These are phyloP conservation scores for Drosophila tristis DNA, from an alignment of 1,140 invertebrate genomes.

Conservation along the genomic window DNA sequence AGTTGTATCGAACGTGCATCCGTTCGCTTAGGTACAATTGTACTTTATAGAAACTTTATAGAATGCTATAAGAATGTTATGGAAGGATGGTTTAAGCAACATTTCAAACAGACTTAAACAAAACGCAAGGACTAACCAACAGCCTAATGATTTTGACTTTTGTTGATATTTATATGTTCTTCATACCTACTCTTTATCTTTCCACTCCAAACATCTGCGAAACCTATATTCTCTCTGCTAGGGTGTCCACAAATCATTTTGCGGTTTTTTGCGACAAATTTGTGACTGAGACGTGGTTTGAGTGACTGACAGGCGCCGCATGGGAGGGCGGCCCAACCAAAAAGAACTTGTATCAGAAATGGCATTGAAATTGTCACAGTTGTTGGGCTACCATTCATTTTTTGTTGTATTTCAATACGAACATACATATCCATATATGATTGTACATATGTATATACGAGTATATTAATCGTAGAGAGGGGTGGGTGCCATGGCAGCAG, in stretches of 20 bases:
- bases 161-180: no score
- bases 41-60: no score
- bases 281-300: conserved; percentile 11
- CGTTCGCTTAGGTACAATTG: no score
- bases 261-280: conserved; percentile 28
- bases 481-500: conserved; percentile 7
- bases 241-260: conserved; percentile 13
- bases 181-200: no score
- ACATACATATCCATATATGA: neutral
- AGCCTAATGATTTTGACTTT: no score
- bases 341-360: conserved; percentile 14
- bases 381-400: conserved; percentile 7
- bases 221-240: no score
- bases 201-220: no score
- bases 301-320: conserved; percentile 4
- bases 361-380: conserved; percentile 36
- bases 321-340: neutral
- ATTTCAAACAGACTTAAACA: no score
- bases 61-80: no score
- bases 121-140: no score
- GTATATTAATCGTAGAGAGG: conserved; percentile 4
- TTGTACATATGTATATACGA: neutral
- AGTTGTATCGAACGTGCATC: no score
- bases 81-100: no score
- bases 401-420: neutral